Base-by-base conservation (phyloP, 2,113 vertebrate genomes). In the Ammospiza caudacuta region DNA sequence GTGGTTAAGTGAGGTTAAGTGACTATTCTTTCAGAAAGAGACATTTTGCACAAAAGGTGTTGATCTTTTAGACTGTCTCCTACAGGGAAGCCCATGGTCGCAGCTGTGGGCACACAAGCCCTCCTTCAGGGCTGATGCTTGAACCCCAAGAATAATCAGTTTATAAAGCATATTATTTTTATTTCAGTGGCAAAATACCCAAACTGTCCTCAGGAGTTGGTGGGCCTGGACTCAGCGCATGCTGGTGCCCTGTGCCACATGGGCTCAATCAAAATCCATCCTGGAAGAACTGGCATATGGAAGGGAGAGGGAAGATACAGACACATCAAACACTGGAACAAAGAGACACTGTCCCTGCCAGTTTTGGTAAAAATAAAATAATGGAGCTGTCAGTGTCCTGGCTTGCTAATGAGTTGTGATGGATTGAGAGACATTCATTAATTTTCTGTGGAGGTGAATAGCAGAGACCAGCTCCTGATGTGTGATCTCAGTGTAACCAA, bases 321-420 rank as follows among this genome's bases (percentile, higher is more conserved):
- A 39, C 1, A 2, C 19, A 31, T 47, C 77, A 59, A 10, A 35
- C 67, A 61, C 55, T 72, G 63, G 68, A 90, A 83, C 16, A 87
- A 75, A 92, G 67, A 76, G 28, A 55, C 19, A 5, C n/a, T 44
- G 12, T 49, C 39, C 73, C 67, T 85, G 41, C 63, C 59, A 88
- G 41, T 37, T 92, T 51, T 92, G 87, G 88, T 61, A 54, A 69
- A 94, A 91, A 74, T 95, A 43, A 91, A 91, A 96, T 83, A 90
- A 73, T 21, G 83, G 94, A 89, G n/a, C 91, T 92, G 88, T 96
- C 80, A 62, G 77, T 83, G 55, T 61, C 88, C 78, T 57, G 81
- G 68, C n/a, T 89, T 64, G 37, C 41, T 76, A 80, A 91, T 68
- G 79, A 90, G 62, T 11, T 72, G 64, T 58, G 85, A 57, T 61